phyloP scores from a whole-genome alignment of 2,888 invertebrate species.

The Megastigmus dorsalis region DNA sequence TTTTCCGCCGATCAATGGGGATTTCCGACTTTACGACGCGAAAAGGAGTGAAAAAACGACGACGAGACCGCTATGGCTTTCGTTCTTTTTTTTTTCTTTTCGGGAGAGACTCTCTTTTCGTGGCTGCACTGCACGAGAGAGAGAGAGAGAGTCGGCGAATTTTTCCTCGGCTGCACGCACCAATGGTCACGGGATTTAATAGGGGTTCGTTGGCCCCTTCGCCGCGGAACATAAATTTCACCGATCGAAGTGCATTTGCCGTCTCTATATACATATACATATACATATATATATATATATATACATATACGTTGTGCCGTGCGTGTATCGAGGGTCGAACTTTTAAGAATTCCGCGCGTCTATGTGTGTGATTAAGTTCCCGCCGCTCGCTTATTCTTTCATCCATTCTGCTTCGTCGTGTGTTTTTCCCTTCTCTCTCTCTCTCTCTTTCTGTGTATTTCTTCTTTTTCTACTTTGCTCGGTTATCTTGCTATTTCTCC shows the following conservation, averaged over 20 bases:
- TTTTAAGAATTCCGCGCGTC: constrained; percentile 63
- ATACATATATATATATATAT: neutral
- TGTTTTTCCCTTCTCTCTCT: too few species aligned
- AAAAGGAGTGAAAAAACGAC: constrained; percentile 31
- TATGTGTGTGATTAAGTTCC: constrained; percentile 66
- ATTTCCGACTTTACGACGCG: constrained; percentile 51
- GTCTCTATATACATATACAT: neutral
- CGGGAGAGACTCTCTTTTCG: constrained; percentile 13
- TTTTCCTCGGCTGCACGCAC: constrained; percentile 64
- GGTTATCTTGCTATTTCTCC: too few species aligned
- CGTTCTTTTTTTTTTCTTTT: constrained; percentile 7
- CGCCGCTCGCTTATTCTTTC: constrained; percentile 34
- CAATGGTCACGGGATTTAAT: constrained; percentile 64
- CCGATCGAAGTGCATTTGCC: constrained; percentile 43
- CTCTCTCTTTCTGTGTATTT: constrained; percentile 36
- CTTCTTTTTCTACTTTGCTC: too few species aligned
- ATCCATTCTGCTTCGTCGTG: constrained; percentile 17
- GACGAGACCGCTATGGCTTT: neutral
- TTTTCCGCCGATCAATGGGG: constrained; percentile 46
- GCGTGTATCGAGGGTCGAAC: constrained; percentile 53
- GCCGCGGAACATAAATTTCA: constrained; percentile 59
- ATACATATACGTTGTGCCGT: neutral
- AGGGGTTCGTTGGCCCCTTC: constrained; percentile 62
- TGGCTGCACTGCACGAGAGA: neutral
- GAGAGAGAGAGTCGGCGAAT: constrained; percentile 43